Evolutionary conservation across 2,113 vertebrate genomes (phyloP).

Genomic region (Capreolus pygargus): DNA sequence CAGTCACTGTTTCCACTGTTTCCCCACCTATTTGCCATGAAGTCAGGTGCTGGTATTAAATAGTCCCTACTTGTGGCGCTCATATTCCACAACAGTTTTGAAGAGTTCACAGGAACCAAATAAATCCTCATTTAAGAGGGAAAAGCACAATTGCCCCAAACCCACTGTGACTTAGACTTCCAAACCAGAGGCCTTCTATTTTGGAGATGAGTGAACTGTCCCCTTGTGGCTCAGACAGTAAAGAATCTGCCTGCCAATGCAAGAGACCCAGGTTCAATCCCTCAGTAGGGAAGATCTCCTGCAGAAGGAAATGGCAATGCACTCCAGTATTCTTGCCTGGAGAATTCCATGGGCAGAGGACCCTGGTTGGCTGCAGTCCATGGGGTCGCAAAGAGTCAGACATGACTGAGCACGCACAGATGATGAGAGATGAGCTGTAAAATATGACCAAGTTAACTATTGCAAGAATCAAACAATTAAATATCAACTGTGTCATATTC

Average conservation of each 20-base stretch:
- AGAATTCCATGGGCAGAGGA: not conserved
- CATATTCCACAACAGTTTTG: not conserved
- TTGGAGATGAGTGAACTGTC: not conserved
- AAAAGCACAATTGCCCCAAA: not conserved
- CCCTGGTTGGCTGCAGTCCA: not conserved
- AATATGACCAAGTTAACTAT: not conserved
- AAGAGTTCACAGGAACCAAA: conserved; percentile 4
- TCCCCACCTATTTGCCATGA: not conserved
- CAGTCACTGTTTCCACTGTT: not conserved
- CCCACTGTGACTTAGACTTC: not conserved
- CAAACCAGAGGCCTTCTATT: not conserved
- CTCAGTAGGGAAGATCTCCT: not conserved
- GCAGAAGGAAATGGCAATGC: not conserved
- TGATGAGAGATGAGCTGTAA: not conserved
- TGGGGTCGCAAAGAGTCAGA: not conserved
- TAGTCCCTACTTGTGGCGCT: not conserved
- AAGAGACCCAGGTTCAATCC: not conserved
- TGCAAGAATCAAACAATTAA: not conserved
- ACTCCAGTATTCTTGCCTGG: not conserved
- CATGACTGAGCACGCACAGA: not conserved
- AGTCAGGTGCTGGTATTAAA: not conserved
- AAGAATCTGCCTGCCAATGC: not conserved
- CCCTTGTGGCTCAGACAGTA: not conserved
- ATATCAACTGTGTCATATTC: not conserved
- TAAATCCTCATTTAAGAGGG: not conserved